Percentiles rank a stretch among this genome's conserved stretches.
Evolutionary conservation across 2,797 vertebrate species (phyloP).

Genomic region (Thamnophis elegans): DNA sequence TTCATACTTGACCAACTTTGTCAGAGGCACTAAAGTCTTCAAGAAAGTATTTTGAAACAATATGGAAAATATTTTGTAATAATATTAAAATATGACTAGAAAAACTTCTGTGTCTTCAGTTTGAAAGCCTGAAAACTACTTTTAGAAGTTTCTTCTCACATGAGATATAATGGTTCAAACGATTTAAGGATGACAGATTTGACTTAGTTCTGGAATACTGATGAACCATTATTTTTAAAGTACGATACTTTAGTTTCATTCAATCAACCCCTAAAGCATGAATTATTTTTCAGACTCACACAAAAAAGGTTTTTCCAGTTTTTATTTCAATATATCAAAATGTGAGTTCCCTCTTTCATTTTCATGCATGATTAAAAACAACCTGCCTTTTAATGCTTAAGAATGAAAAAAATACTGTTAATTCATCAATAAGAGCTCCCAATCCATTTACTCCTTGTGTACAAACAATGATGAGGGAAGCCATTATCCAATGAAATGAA

Average conservation of each 20-base stretch:
- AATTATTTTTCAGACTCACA: conserved; percentile 21
- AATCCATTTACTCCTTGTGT: not conserved
- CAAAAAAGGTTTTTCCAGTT: conserved; percentile 40
- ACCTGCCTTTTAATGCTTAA: conserved; percentile 44
- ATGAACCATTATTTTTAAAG: conserved; percentile 43
- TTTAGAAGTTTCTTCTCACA: conserved; percentile 39
- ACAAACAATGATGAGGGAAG: not conserved
- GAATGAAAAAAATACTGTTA: conserved; percentile 32
- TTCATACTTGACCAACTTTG: not conserved
- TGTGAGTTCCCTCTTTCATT: conserved; percentile 50
- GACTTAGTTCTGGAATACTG: conserved; percentile 43
- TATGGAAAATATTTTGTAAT: not conserved
- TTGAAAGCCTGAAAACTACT: conserved; percentile 23
- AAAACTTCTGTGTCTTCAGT: not conserved
- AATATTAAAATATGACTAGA: not conserved
- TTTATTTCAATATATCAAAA: conserved; percentile 45
- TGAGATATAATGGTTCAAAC: conserved; percentile 9
- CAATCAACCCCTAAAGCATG: conserved; percentile 27
- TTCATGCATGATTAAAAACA: conserved; percentile 48
- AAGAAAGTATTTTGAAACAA: not conserved
- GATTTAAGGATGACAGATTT: conserved; percentile 39
- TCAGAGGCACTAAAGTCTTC: not conserved
- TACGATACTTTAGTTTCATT: conserved; percentile 37
- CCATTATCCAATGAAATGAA: too few relatives aligned
- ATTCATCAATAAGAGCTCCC: not conserved